phyloP scores from a whole-genome alignment of 2,888 invertebrate species.

The Cataglyphis cursor region DNA sequence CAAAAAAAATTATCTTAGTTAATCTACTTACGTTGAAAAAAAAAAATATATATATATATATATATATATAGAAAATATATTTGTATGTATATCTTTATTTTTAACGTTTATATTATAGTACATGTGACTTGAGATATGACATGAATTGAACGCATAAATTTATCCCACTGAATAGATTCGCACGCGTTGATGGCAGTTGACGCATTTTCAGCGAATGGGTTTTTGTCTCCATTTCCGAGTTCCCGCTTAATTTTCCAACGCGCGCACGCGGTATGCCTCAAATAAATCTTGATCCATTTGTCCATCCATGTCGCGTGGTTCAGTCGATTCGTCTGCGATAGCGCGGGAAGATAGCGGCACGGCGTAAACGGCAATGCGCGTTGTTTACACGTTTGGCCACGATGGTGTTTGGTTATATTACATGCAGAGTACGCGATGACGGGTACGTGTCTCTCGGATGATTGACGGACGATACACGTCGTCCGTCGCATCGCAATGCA shows the following conservation, averaged over 20 bases:
- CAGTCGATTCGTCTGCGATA: conserved; percentile 49
- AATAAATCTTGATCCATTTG: conserved; percentile 56
- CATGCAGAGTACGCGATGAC: conserved; percentile 81
- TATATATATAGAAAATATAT: neutral
- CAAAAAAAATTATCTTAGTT: conserved; percentile 3
- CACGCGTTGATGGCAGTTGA: neutral
- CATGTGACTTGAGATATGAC: neutral
- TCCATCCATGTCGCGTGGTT: conserved; percentile 50
- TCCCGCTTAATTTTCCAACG: conserved; percentile 10
- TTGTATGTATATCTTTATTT: neutral
- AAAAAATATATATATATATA: neutral
- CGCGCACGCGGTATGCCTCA: conserved; percentile 11
- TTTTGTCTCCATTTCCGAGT: neutral
- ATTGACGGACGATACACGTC: conserved; percentile 82
- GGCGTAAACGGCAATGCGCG: conserved; percentile 53
- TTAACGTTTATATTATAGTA: neutral
- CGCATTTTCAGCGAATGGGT: neutral
- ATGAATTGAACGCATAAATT: neutral
- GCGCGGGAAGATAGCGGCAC: conserved; percentile 48
- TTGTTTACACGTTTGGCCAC: conserved; percentile 75
- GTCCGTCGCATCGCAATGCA: conserved; percentile 83
- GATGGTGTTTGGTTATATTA: conserved; percentile 77
- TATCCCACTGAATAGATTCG: neutral
- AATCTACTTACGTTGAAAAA: conserved; percentile 15
- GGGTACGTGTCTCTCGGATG: conserved; percentile 81